phyloP scores from a whole-genome alignment of 2,797 vertebrate genomes.

The Geotrypetes seraphini region DNA sequence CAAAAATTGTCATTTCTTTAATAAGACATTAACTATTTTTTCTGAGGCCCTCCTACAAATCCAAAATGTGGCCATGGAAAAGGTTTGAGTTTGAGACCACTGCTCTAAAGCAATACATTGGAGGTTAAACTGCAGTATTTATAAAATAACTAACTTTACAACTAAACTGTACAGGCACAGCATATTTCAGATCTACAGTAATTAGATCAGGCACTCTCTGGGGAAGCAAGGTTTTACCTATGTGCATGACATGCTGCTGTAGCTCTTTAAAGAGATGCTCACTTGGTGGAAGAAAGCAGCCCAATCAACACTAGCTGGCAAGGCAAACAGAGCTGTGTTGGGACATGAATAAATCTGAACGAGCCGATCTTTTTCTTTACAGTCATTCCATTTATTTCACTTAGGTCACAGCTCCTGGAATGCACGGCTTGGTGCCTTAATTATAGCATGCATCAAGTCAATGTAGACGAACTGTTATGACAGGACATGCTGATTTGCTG shows the following conservation, averaged over 20 bases:
- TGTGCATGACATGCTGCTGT: slow-evolving; percentile 1
- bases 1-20: too few relatives aligned
- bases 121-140: background rate
- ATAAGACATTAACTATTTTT: too few relatives aligned
- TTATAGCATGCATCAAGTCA: too few relatives aligned
- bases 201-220: slow-evolving; percentile 1
- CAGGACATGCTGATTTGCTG: too few relatives aligned
- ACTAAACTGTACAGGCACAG: slow-evolving; percentile 4
- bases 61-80: too few relatives aligned
- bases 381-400: slow-evolving; percentile 2
- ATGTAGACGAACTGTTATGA: too few relatives aligned
- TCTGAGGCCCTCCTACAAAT: too few relatives aligned
- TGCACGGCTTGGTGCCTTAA: too few relatives aligned
- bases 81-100: too few relatives aligned
- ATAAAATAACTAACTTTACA: background rate
- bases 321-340: slow-evolving; percentile 8
- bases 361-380: slow-evolving; percentile 6
- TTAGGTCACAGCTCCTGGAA: too few relatives aligned
- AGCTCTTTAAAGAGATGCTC: slow-evolving; percentile 6
- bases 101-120: background rate
- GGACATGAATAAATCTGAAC: slow-evolving; percentile 7
- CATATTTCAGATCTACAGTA: slow-evolving; percentile 12
- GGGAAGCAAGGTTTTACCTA: slow-evolving; percentile 1
- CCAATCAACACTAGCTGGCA: slow-evolving; percentile 22
- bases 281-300: slow-evolving; percentile 30